Base-by-base conservation (phyloP, 2,797 vertebrate genomes). In the Tokudaia tokunoshimensis region DNA sequence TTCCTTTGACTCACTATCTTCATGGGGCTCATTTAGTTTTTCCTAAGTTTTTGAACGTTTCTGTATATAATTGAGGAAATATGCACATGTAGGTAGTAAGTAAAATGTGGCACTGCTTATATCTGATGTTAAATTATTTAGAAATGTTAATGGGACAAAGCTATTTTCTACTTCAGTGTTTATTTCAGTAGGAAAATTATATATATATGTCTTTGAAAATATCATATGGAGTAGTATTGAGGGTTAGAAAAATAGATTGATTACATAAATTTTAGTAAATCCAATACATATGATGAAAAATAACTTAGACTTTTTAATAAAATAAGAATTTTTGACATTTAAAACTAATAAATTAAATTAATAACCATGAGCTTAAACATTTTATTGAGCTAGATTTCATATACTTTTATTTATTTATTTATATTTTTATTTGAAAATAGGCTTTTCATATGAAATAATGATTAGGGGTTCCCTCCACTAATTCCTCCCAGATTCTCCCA, bases 261-360 rank as follows among this genome's bases (percentile, higher is more conserved):
- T 70, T 76, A 85, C n/a, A 6, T 5, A 96, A 80, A 90, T 76
- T 52, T 15, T 85, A 63, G 26, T 50, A 92, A 86, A 70, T 50
- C 17, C 3, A 52, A 31, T 61, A 37, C 31, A 75, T 24, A 20
- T 14, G 29, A 15, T 80, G 10, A 75, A 93, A 82, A 78, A 57
- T 86, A 85, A 78, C 37, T 79, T 96, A 8, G 72, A 74, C 29
- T 85, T 41, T 26, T 13, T 79, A 63, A 7, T 80, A 88, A 94
- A 50, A 70, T 63, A 17, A 1, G 19, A 72, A 47, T 57, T 4
- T 61, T 55, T 82, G 44, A 74, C 17, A 70, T 41, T 63, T 61
- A 55, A 63, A 55, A 7, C 63, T 72, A 89, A 26, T 57, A 82
- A 61, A 81, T 74, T 44, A 63, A 63, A 63, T 83, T 81, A 74